Conservation (phyloP, 2,797 vertebrate species). For the Knipowitschia caucasica region DNA sequence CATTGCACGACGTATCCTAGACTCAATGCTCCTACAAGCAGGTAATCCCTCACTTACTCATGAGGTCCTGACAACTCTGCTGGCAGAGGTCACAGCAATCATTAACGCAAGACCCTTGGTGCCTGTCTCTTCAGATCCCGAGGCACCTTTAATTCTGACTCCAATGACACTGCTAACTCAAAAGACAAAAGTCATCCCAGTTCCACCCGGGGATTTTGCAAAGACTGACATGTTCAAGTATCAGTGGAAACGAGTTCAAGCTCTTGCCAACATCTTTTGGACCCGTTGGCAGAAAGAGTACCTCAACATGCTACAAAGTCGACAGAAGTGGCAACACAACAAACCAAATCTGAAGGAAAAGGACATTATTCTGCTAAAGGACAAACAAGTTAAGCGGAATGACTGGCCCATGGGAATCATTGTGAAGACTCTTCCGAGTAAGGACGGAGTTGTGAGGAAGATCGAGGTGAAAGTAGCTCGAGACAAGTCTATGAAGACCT, state of each 20-base stretch:
- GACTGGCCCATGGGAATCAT: constrained; percentile 6
- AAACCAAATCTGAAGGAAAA: background rate
- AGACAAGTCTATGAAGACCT: background rate
- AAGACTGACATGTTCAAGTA: background rate
- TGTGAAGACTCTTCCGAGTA: background rate
- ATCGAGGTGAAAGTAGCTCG: background rate
- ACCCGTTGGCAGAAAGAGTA: no score
- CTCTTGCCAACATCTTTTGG: no score
- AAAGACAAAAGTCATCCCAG: background rate
- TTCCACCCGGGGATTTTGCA: background rate
- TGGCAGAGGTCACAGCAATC: background rate
- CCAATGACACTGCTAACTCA: background rate
- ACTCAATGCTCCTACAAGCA: background rate
- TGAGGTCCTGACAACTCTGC: constrained; percentile 4
- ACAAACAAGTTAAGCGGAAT: constrained; percentile 3
- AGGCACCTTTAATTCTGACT: background rate
- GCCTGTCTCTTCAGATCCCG: background rate
- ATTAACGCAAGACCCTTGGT: no score
- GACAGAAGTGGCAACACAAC: background rate
- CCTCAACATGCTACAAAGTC: no score
- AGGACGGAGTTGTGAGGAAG: constrained; percentile 1
- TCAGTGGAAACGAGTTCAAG: no score
- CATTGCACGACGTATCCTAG: background rate
- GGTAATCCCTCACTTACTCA: background rate
- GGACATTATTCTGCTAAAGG: constrained; percentile 4